Percentiles rank a stretch among this genome's conserved stretches.
Evolutionary conservation across 1,140 invertebrate genomes (phyloP).

Genomic region (Aphis craccivora): DNA sequence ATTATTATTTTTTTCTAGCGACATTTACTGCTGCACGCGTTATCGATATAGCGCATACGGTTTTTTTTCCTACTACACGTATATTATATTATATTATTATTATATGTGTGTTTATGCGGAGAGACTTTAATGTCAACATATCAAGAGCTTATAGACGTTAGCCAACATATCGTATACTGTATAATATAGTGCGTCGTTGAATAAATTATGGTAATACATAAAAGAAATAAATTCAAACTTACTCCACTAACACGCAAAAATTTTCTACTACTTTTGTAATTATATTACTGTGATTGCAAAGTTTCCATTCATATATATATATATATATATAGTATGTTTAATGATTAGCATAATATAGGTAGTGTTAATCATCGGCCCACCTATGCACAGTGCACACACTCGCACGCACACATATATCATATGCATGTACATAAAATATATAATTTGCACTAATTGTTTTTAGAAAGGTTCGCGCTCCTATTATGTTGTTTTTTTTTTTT

Average conservation of each 20-base stretch:
- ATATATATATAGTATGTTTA: background rate
- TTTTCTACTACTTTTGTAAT: background rate
- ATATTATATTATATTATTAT: background rate
- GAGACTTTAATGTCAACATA: conserved; percentile 2
- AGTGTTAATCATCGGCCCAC: background rate
- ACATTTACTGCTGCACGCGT: background rate
- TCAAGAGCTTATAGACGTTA: conserved; percentile 19
- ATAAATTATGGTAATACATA: conserved; percentile 1
- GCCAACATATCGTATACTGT: background rate
- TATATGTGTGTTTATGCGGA: background rate
- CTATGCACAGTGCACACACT: too few species aligned
- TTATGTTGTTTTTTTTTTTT: conserved; percentile 7
- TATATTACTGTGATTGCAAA: background rate
- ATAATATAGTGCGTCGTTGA: background rate
- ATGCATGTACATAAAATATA: background rate
- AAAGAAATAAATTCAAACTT: conserved; percentile 15
- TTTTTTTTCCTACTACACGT: background rate
- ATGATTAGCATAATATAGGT: conserved; percentile 4
- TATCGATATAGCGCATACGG: background rate
- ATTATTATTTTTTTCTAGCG: background rate
- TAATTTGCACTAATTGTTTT: conserved; percentile 40
- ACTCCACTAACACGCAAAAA: background rate
- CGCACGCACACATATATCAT: background rate
- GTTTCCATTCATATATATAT: background rate
- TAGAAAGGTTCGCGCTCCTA: conserved; percentile 18